phyloP scores from a whole-genome alignment of 2,888 invertebrate genomes.

The Drepanosiphum platanoidis region DNA sequence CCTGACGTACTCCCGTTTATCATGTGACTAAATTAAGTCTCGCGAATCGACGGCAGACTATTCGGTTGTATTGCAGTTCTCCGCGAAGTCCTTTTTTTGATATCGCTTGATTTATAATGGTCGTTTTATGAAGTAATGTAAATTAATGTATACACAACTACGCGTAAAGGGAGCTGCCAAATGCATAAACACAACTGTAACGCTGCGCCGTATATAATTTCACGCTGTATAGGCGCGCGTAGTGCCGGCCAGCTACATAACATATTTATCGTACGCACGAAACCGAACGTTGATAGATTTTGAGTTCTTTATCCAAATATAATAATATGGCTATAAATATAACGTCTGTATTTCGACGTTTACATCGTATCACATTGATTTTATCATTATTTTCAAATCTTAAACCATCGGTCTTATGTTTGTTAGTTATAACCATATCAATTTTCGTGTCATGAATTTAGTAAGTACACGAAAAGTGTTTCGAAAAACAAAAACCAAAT shows the following conservation, averaged over 20 bases:
- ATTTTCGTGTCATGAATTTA: too few species aligned
- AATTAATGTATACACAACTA: neutral
- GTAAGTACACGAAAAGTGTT: too few species aligned
- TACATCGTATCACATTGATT: neutral
- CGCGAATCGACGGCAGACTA: constrained; percentile 18
- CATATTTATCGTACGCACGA: neutral
- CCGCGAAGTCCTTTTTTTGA: constrained; percentile 11
- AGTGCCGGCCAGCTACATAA: neutral
- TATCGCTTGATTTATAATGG: constrained; percentile 36
- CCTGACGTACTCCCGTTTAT: constrained; percentile 56
- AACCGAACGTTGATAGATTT: neutral
- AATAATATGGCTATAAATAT: too few species aligned
- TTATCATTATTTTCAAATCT: neutral
- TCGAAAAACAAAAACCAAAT: too few species aligned
- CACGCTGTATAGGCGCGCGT: neutral
- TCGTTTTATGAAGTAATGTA: neutral
- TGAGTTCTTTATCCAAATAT: neutral
- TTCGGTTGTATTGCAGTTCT: neutral
- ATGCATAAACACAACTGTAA: neutral
- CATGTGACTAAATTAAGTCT: constrained; percentile 45
- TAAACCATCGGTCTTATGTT: too few species aligned
- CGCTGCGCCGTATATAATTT: neutral
- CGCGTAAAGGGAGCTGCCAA: neutral
- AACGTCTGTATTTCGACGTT: neutral
- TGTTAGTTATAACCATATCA: too few species aligned